Evolutionary conservation across 2,113 vertebrate species (phyloP), one percentile per base, ranked within the genome.

Genomic region (Heloderma charlesbogerti): DNA sequence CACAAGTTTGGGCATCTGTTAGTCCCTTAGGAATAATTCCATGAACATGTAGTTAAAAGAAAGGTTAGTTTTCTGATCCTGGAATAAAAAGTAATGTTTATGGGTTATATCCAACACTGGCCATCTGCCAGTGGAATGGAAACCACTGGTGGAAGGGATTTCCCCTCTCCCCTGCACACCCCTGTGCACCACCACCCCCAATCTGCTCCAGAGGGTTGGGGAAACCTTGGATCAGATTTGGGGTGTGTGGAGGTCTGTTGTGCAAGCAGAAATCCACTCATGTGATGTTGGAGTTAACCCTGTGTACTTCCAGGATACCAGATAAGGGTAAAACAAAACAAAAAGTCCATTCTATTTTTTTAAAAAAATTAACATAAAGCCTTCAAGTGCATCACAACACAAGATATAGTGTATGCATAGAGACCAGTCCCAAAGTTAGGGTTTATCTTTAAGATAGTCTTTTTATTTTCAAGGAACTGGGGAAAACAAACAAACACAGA

Each of bases 221-320:
- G 16, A 13, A 60, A 3, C 8, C 57, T 5, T 63, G 16, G 20
- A 22, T 16, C 60, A 63, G 60, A 63, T 63, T 18, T 18, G 20
- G 60, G 60, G 8, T 3, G 60, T 20, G 22, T 63, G 12, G 60
- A 12, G 20, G 20, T 63, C 60, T 63, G 3, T 63, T 63, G 16
- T 12, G 20, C 60, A 63, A 63, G 60, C 12, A 12, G 20, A 63
- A 63, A 63, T 63, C 60, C 18, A 63, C 60, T 22, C 60, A 63
- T 18, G 22, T 63, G 60, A 63, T 63, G 60, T 63, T 63, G 60
- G 60, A 63, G 20, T 63, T 63, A 63, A 63, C 60, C 60, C 60
- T 20, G 5, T 88, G 89, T 88, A 89, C 91, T 92, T 90, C 82
- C 79, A 94, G 92, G 95, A 95, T 95, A 95, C 81, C 93, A 94